Conservation (phyloP, 2,797 vertebrate species). For the Schizopygopsis malacanthus region DNA sequence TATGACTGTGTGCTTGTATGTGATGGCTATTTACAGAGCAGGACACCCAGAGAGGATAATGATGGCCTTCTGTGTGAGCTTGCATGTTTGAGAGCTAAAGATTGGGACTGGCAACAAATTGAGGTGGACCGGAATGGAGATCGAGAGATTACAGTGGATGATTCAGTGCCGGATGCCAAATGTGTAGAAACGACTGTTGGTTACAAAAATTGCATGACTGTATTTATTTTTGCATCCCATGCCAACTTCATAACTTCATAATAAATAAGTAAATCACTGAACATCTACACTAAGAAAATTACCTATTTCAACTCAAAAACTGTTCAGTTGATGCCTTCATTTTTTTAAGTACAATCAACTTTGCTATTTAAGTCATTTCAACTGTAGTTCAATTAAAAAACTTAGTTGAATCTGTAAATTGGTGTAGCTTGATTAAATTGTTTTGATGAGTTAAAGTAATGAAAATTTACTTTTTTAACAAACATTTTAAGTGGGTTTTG, state of each 20-base stretch:
- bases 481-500: neutral
- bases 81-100: conserved; percentile 3
- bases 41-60: conserved; percentile 44
- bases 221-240: neutral
- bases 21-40: conserved; percentile 57
- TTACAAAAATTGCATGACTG: neutral
- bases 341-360: neutral
- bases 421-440: too few species aligned
- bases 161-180: neutral
- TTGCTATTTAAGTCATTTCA: neutral
- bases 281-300: neutral
- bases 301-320: neutral
- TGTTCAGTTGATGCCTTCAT: neutral
- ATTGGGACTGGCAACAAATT: conserved; percentile 24
- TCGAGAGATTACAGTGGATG: neutral
- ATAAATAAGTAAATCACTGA: neutral
- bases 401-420: neutral
- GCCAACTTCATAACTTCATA: neutral
- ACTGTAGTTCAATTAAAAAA: neutral
- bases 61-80: conserved; percentile 32
- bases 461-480: neutral
- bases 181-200: neutral
- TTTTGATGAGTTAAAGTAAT: too few species aligned
- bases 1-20: conserved; percentile 61
- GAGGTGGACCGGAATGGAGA: conserved; percentile 5